Conservation (phyloP, 1,140 invertebrate genomes). For the Drosophila auraria region DNA sequence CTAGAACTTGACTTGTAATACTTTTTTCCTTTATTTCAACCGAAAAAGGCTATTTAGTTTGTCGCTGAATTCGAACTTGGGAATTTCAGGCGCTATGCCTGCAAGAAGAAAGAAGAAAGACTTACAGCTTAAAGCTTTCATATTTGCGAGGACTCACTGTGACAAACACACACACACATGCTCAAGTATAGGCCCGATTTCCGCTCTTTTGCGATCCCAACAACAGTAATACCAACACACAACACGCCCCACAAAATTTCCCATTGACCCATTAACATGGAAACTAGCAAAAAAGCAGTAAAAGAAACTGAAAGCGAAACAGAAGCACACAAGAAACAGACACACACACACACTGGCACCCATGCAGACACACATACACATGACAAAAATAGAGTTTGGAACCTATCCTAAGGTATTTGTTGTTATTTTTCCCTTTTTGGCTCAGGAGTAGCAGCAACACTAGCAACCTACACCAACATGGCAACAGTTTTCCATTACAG, state of each 20-base stretch:
- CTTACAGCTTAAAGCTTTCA: not conserved
- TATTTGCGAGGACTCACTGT: conserved; percentile 9
- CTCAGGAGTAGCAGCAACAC: conserved; percentile 7
- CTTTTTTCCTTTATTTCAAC: too few relatives aligned
- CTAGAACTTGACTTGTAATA: too few relatives aligned
- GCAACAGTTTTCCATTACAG: conserved; percentile 77
- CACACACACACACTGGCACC: conserved; percentile 1
- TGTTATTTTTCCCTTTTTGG: conserved; percentile 42
- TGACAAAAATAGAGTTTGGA: conserved; percentile 66
- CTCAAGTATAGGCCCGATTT: conserved; percentile 33
- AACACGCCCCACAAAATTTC: conserved; percentile 70
- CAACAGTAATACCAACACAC: conserved; percentile 3
- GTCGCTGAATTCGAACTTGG: too few relatives aligned
- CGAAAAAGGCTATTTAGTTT: too few relatives aligned
- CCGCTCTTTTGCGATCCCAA: conserved; percentile 30
- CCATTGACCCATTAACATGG: conserved; percentile 80
- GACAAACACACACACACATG: conserved; percentile 1
- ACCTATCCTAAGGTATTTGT: conserved; percentile 75
- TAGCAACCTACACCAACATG: conserved; percentile 73
- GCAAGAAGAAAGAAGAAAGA: too few relatives aligned
- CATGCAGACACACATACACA: conserved; percentile 15
- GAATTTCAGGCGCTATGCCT: too few relatives aligned
- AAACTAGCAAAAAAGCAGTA: conserved; percentile 39
- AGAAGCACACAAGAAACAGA: conserved; percentile 24
- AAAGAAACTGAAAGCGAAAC: conserved; percentile 38